Base-by-base conservation (phyloP, 2,113 vertebrate species). In the Loxodonta africana region DNA sequence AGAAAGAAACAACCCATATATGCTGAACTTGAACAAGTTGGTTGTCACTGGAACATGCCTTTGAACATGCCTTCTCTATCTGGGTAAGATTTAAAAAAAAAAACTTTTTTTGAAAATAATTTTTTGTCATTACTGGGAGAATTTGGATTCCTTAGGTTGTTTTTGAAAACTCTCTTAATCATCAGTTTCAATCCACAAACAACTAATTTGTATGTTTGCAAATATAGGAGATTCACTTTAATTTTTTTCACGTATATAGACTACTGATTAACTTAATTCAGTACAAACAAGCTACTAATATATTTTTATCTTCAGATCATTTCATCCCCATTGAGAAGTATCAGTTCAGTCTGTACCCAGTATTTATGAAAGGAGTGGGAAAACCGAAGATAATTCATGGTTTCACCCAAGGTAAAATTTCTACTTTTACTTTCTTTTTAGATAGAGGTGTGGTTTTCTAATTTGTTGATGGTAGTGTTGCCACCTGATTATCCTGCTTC, bases 271-370 rank as follows among this genome's bases (percentile, higher is more conserved):
- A 12, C 53, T 96, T 90, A 80, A 71, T 89, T 88, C 37, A n/a
- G 3, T 87, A n/a, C 0, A 82, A 91, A 57, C 94, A 46, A 95
- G 28, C 14, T 48, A 48, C 90, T 83, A 14, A 95, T 53, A 2
- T 88, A 67, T 88, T 97, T 97, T 95, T 98, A 94, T 96, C 95
- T 97, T 30, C 98, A 99, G 99, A 99, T 92, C 97, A 99, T 97
- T 99, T 99, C 76, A 99, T 99, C 80, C 98, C 98, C n/a, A 98
- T 99, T n/a, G 99, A 99, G 93, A 99, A 99, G 77, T 99, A 99
- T 84, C 98, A 96, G 88, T 99, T 99, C 97, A 98, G 98, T 97
- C 98, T 99, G 97, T 99, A 98, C 84, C 99, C 99, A 2, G 95
- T 99, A 98, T 99, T 99, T 98, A 96, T 96, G 87, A 99, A 99